Evolutionary conservation across 2,888 invertebrate species (phyloP).

Genomic region (Melinopterus prodromus): DNA sequence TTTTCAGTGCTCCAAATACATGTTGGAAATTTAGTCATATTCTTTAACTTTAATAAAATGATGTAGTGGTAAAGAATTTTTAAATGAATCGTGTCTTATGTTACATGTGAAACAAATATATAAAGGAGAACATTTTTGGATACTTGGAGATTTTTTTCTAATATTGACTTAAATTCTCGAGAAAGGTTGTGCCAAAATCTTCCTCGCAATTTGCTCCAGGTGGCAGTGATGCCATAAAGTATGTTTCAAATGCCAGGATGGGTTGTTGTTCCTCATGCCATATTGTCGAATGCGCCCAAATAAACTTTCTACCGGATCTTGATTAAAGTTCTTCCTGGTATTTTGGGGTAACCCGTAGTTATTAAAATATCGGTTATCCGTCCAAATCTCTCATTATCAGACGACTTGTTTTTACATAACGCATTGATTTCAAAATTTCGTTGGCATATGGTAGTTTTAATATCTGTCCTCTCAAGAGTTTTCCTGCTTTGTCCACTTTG

Average conservation of each 20-base stretch:
- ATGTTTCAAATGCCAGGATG: neutral
- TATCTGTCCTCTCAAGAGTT: neutral
- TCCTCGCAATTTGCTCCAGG: neutral
- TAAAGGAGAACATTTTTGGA: no score
- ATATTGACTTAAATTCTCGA: neutral
- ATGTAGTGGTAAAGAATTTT: neutral
- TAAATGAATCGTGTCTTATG: neutral
- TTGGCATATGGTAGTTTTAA: neutral
- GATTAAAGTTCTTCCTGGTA: conserved; percentile 4
- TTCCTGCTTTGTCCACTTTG: neutral
- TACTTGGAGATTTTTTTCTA: neutral
- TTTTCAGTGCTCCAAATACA: neutral
- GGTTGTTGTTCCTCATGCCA: conserved; percentile 9
- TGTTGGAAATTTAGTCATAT: neutral
- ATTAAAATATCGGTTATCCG: neutral
- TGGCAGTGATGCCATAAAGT: no score
- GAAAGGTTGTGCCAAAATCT: neutral
- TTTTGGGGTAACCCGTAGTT: neutral
- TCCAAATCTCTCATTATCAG: conserved; percentile 4
- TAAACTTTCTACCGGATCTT: conserved; percentile 9
- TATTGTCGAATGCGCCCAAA: conserved; percentile 14
- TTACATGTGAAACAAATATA: neutral
- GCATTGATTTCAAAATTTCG: neutral
- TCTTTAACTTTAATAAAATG: neutral
- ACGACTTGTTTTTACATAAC: neutral